phyloP scores from a whole-genome alignment of 2,797 vertebrate genomes.

The Scarus forsteni region DNA sequence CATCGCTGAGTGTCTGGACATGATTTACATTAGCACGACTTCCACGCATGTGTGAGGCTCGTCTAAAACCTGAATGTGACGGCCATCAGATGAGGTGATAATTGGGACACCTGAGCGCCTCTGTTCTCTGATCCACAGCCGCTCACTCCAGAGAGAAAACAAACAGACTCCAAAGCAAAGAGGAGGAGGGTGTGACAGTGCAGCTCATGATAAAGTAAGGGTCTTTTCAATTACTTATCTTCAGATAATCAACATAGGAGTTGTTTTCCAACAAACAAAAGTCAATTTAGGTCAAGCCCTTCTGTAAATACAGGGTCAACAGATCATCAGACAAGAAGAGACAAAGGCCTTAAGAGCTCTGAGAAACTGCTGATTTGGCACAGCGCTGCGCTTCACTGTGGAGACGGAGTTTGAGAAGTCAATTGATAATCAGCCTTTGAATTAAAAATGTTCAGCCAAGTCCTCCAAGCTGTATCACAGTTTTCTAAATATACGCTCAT shows the following conservation, averaged over 20 bases:
- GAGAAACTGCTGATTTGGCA: constrained; percentile 23
- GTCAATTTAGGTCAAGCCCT: constrained; percentile 18
- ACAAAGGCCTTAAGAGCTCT: constrained; percentile 43
- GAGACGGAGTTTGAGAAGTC: not conserved
- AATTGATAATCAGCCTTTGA: not conserved
- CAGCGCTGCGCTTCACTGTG: constrained; percentile 17
- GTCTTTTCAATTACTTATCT: constrained; percentile 54
- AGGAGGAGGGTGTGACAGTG: constrained; percentile 11
- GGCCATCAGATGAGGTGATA: constrained; percentile 62
- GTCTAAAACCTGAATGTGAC: constrained; percentile 45
- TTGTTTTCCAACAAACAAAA: constrained; percentile 66
- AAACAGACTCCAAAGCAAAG: constrained; percentile 28
- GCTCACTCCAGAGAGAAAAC: constrained; percentile 38
- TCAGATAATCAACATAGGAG: constrained; percentile 40
- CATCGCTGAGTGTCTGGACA: constrained; percentile 55
- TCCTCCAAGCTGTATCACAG: too few relatives aligned
- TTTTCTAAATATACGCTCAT: too few relatives aligned
- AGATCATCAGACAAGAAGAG: constrained; percentile 19
- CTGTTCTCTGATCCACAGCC: constrained; percentile 38
- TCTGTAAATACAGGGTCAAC: constrained; percentile 50
- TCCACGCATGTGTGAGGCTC: constrained; percentile 26
- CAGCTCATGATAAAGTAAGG: constrained; percentile 38
- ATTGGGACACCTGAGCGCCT: constrained; percentile 76
- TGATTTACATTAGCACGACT: constrained; percentile 63
- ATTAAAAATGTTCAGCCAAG: not conserved